Conservation (phyloP, 2,113 vertebrate species). For the Garra rufa region DNA sequence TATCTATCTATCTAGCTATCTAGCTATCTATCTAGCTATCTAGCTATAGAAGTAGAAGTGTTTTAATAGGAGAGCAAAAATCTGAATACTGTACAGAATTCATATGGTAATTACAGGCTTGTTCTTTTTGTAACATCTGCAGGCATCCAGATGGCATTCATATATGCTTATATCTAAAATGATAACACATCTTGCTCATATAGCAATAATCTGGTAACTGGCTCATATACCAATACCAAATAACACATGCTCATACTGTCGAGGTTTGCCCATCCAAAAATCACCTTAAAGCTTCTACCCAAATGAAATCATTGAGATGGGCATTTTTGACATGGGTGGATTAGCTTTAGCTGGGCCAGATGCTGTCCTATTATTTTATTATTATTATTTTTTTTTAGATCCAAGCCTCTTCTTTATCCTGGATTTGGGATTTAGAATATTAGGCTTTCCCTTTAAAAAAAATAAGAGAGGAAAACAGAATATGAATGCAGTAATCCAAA, state of each 20-base stretch:
- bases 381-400: not conserved
- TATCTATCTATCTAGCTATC: too few species aligned
- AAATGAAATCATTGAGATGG: slow-evolving; percentile 25
- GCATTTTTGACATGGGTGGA: slow-evolving; percentile 9
- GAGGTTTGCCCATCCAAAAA: slow-evolving; percentile 27
- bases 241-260: not conserved
- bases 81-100: not conserved
- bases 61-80: not conserved
- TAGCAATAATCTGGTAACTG: not conserved
- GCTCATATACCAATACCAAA: slow-evolving; percentile 9
- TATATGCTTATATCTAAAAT: slow-evolving; percentile 1
- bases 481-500: not conserved
- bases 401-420: not conserved
- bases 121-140: not conserved
- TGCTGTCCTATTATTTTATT: slow-evolving; percentile 35
- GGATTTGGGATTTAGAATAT: slow-evolving; percentile 46
- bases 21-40: not conserved
- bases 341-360: slow-evolving; percentile 27
- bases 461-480: not conserved
- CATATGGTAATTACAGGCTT: not conserved
- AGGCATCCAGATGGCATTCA: not conserved
- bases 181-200: not conserved
- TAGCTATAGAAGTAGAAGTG: not conserved
- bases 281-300: not conserved
- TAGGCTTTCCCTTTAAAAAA: not conserved